These are phyloP conservation scores for Oncopodura yosiiana DNA, from an alignment of 1,140 invertebrate species.

Conservation along the genomic window DNA sequence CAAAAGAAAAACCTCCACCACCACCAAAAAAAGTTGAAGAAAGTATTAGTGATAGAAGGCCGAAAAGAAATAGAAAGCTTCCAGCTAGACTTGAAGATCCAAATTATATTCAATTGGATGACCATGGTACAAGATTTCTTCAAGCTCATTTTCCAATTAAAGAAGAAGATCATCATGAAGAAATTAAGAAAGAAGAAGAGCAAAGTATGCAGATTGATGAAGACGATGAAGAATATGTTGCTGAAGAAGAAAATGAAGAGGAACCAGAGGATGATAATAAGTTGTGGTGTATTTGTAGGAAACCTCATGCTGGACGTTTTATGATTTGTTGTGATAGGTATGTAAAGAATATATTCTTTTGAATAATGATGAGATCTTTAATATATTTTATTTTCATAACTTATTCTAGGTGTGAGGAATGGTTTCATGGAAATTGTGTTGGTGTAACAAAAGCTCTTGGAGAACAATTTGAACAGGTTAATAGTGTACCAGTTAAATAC, in stretches of 20 bases:
- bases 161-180: slow-evolving; percentile 35
- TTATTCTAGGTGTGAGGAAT: slow-evolving; percentile 92
- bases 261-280: slow-evolving; percentile 48
- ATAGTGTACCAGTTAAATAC: too few species aligned
- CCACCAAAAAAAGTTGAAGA: too few species aligned
- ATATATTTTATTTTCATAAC: too few species aligned
- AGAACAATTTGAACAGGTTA: slow-evolving; percentile 81
- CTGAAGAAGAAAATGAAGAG: slow-evolving; percentile 37
- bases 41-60: too few species aligned
- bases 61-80: slow-evolving; percentile 56
- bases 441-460: slow-evolving; percentile 83
- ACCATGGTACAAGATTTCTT: slow-evolving; percentile 36
- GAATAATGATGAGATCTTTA: too few species aligned
- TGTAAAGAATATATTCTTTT: too few species aligned
- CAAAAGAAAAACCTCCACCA: too few species aligned
- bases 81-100: slow-evolving; percentile 49
- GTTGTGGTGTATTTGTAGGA: slow-evolving; percentile 90
- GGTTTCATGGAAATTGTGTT: slow-evolving; percentile 95
- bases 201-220: slow-evolving; percentile 25
- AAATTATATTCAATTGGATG: slow-evolving; percentile 40
- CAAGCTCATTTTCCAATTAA: slow-evolving; percentile 34
- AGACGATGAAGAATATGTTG: too few species aligned
- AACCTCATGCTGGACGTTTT: slow-evolving; percentile 90
- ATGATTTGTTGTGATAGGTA: slow-evolving; percentile 97
- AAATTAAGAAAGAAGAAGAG: slow-evolving; percentile 35